These are phyloP conservation scores for Pelvicachromis taeniatus DNA, from an alignment of 2,113 vertebrate species.

Conservation along the genomic window DNA sequence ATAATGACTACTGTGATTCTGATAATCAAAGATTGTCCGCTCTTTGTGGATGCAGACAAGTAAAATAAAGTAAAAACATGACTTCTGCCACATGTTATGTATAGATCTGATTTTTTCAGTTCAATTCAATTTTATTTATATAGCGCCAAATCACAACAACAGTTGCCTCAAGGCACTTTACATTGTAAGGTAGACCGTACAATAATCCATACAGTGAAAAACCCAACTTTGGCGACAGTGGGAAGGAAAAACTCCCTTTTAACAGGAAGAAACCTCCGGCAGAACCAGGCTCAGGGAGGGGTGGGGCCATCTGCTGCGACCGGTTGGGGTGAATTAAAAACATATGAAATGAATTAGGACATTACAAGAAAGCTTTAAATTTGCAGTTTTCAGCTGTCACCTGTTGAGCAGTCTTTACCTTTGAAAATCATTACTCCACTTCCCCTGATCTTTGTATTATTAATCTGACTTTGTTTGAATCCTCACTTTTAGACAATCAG, in stretches of 20 bases:
- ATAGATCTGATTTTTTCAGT: not conserved
- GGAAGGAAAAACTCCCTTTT: too few species aligned
- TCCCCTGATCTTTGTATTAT: not conserved
- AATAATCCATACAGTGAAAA: too few species aligned
- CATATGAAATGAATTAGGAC: not conserved
- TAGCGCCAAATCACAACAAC: too few species aligned
- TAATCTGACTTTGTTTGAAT: not conserved
- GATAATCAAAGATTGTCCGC: not conserved
- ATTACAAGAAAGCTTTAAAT: not conserved
- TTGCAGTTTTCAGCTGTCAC: not conserved
- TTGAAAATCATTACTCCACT: not conserved
- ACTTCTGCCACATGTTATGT: not conserved
- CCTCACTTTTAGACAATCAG: not conserved
- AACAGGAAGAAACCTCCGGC: too few species aligned
- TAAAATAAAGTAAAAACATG: not conserved
- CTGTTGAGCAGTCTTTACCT: not conserved
- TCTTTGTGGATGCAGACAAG: not conserved
- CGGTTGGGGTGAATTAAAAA: not conserved
- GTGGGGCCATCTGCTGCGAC: too few species aligned
- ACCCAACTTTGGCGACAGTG: too few species aligned
- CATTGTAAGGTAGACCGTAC: too few species aligned
- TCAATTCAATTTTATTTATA: too few species aligned
- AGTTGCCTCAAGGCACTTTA: too few species aligned
- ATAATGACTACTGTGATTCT: not conserved
- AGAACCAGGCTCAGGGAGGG: too few species aligned